Percentiles rank a stretch among this genome's conserved stretches.
These are phyloP conservation scores for Pandemis heparana DNA, from an alignment of 2,888 invertebrate species.

Conservation along the genomic window DNA sequence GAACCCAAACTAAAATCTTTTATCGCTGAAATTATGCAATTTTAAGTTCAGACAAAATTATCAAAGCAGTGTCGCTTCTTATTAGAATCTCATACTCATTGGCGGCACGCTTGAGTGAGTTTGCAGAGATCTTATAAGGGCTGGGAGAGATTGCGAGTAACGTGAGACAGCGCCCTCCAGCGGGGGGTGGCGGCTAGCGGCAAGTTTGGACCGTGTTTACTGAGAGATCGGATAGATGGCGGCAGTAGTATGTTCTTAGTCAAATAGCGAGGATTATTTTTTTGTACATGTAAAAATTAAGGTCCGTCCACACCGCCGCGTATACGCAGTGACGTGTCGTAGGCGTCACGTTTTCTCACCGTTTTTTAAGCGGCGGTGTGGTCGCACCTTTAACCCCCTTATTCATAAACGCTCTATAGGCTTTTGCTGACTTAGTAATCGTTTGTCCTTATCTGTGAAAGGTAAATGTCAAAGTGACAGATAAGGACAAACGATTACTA, in stretches of 20 bases:
- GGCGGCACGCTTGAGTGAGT: slow-evolving; percentile 16
- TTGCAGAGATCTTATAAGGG: slow-evolving; percentile 29
- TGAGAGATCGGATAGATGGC: slow-evolving; percentile 18
- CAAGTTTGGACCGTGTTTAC: background rate
- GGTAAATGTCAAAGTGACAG: too few relatives aligned
- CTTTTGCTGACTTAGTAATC: too few relatives aligned
- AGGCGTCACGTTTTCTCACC: too few relatives aligned
- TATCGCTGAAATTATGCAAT: background rate
- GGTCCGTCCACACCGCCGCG: too few relatives aligned
- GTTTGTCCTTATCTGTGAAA: too few relatives aligned
- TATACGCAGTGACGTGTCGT: too few relatives aligned
- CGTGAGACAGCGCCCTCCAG: slow-evolving; percentile 18
- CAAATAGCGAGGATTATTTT: too few relatives aligned
- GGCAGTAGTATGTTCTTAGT: background rate
- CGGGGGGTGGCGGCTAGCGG: background rate
- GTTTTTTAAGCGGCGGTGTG: too few relatives aligned
- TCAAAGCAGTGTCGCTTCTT: slow-evolving; percentile 21
- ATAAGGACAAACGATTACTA: too few relatives aligned
- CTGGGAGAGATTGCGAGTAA: background rate
- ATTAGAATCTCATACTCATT: slow-evolving; percentile 26
- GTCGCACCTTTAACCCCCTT: too few relatives aligned
- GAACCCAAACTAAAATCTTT: background rate
- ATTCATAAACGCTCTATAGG: too few relatives aligned
- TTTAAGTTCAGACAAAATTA: background rate
- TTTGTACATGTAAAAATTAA: too few relatives aligned